These are phyloP conservation scores for Anoplolepis gracilipes DNA, from an alignment of 1,140 invertebrate genomes.

Conservation along the genomic window DNA sequence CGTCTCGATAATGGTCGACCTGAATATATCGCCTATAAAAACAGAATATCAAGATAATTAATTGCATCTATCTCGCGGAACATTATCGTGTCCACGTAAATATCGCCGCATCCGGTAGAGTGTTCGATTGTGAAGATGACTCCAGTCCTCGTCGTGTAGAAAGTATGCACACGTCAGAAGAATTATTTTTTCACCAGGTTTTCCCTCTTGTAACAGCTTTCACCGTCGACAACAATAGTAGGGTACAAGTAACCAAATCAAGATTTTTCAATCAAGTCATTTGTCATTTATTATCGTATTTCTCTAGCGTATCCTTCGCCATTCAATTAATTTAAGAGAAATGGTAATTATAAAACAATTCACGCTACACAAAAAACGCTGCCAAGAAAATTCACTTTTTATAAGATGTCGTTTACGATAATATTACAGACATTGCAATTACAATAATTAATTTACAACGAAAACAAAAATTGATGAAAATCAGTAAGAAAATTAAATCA, in stretches of 20 bases:
- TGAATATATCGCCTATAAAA: slow-evolving; percentile 58
- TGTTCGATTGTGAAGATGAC: slow-evolving; percentile 18
- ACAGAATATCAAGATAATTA: slow-evolving; percentile 56
- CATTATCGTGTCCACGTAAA: not conserved
- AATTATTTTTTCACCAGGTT: slow-evolving; percentile 42
- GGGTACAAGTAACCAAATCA: slow-evolving; percentile 1
- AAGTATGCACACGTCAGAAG: slow-evolving; percentile 63
- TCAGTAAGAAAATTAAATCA: not conserved
- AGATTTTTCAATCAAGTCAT: not conserved
- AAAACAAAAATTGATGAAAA: not conserved
- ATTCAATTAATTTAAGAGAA: slow-evolving; percentile 5
- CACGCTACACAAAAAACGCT: not conserved
- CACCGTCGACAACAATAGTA: slow-evolving; percentile 61
- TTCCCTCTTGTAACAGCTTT: slow-evolving; percentile 63
- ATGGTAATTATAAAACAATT: not conserved
- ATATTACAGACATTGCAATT: not conserved
- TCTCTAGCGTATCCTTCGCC: not conserved
- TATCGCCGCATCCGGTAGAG: not conserved
- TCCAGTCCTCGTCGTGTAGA: slow-evolving; percentile 54
- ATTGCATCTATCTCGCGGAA: slow-evolving; percentile 25
- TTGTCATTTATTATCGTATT: too few species aligned
- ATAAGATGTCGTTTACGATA: not conserved
- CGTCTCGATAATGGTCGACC: slow-evolving; percentile 56
- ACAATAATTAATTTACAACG: not conserved
- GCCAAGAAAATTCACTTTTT: not conserved